Percentiles rank a stretch among this genome's conserved stretches.
Evolutionary conservation across 1,140 invertebrate species (phyloP).

Genomic region (Saccostrea glomerata): DNA sequence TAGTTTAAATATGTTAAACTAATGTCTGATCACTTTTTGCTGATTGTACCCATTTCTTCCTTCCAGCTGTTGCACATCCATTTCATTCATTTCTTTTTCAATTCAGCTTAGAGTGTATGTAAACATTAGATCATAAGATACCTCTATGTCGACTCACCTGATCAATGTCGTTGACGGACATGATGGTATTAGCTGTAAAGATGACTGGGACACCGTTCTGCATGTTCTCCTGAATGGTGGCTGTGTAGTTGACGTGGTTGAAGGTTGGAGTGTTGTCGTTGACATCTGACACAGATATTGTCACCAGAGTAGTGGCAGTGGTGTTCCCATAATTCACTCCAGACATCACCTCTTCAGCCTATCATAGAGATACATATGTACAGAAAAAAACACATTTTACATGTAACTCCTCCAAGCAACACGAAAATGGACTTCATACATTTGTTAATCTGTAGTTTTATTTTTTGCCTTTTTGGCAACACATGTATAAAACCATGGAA

Average conservation of each 20-base stretch:
- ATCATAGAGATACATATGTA: not conserved
- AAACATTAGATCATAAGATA: not conserved
- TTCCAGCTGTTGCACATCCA: not conserved
- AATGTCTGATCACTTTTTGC: not conserved
- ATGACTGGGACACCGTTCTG: constrained; percentile 91
- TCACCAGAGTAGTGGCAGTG: constrained; percentile 91
- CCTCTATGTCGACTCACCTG: constrained; percentile 82
- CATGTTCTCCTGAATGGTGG: constrained; percentile 95
- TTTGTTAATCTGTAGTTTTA: too few species aligned
- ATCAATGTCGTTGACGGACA: constrained; percentile 95
- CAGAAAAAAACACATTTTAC: not conserved
- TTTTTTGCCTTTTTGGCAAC: too few species aligned
- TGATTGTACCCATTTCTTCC: not conserved
- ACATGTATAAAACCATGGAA: too few species aligned
- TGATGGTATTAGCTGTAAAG: constrained; percentile 88
- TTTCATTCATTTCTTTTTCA: not conserved
- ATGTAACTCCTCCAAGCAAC: not conserved
- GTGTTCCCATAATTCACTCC: constrained; percentile 82
- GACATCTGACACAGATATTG: constrained; percentile 94
- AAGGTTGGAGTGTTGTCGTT: constrained; percentile 96
- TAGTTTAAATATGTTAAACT: not conserved
- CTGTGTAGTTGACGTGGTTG: constrained; percentile 87
- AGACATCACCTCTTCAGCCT: constrained; percentile 64
- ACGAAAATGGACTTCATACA: too few species aligned
- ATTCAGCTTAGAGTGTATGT: not conserved